Evolutionary conservation across 2,888 invertebrate species (phyloP), one percentile per base, ranked within the genome.

Genomic region (Oligia strigilis): DNA sequence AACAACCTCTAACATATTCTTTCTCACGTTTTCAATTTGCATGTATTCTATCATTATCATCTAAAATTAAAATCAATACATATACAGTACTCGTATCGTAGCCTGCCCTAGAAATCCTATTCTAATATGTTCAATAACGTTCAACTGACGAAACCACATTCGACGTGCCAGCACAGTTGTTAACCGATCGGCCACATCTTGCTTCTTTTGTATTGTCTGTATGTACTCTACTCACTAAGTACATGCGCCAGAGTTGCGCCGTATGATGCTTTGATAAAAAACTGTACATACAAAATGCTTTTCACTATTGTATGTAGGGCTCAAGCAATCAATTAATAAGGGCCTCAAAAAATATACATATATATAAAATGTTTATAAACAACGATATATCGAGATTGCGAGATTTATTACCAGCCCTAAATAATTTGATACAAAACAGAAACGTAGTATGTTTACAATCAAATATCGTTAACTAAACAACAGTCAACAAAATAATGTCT

Each of bases 61-160:
- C 55, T 40, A 0, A 1, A 49, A 4, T 43, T 70, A 29, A 23
- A 43, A n/a, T 46, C 19, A 6, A 58, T 52, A 43, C 36, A 43
- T 58, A n/a, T 52, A 19, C 13, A 78, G 62, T 52, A 46, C 36
- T 29, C 8, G 49, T 66, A 73, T 60, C 9, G 6, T 64, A 23
- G 9, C 14, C 72, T 72, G 67, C 46, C 78, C 71, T 66, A 82
- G 82, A 77, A 82, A 79, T 80, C 72, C 82, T 87, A 88, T 90
- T 91, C 89, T 92, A 92, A 90, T 88, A 88, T 81, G 82, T 88
- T 90, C 91, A 92, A 94, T 93, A 92, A 92, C 90, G 86, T 92
- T 81, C 87, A 85, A 89, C 91, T 89, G 93, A 92, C 92, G 87
- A 89, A 92, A 93, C 95, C 92, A 90, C 96, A 96, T 96, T 96